phyloP scores from a whole-genome alignment of 2,888 invertebrate species.

The Abscondita cerata region DNA sequence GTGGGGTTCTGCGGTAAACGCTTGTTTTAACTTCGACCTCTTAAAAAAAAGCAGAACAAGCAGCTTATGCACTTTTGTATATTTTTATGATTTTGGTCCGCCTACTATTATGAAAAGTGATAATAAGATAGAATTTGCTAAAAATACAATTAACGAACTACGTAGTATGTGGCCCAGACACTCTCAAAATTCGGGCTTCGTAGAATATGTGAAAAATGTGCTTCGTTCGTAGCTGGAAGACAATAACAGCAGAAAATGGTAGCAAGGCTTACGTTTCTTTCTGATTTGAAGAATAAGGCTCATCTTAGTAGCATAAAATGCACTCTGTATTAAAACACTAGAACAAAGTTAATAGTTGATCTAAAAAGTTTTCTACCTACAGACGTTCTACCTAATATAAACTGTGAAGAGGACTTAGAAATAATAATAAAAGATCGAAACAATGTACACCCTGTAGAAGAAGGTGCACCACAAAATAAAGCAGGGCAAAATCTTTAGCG shows the following conservation, averaged over 20 bases:
- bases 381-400: conserved; percentile 1
- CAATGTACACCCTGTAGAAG: neutral
- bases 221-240: conserved; percentile 50
- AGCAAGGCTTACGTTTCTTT: conserved; percentile 53
- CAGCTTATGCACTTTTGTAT: no score
- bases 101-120: no score
- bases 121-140: conserved; percentile 28
- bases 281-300: conserved; percentile 55
- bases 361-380: conserved; percentile 16
- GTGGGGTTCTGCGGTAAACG: no score
- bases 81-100: no score
- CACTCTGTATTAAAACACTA: conserved; percentile 52
- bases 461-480: neutral
- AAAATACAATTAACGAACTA: conserved; percentile 17
- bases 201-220: conserved; percentile 53
- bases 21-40: no score
- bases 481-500: neutral
- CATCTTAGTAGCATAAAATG: conserved; percentile 50
- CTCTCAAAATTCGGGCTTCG: conserved; percentile 45
- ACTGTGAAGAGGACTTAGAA: conserved; percentile 15
- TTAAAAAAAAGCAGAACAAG: no score
- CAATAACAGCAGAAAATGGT: conserved; percentile 51
- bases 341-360: conserved; percentile 39
- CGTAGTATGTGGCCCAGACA: conserved; percentile 32
- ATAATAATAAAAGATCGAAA: conserved; percentile 5